Evolutionary conservation across 2,797 vertebrate genomes (phyloP).

Genomic region (Enteromius thamalakanensis): DNA sequence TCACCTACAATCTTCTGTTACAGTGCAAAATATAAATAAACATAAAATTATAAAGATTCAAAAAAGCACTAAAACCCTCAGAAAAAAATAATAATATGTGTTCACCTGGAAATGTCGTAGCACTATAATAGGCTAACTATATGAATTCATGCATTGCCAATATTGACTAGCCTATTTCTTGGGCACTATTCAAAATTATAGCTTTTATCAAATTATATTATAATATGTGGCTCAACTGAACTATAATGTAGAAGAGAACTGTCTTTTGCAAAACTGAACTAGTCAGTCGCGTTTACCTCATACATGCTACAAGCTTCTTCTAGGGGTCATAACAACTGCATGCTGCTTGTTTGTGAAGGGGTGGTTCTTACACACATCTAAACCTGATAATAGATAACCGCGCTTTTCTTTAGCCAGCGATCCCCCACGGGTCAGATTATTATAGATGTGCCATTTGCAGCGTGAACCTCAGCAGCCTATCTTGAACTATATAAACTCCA

Average conservation of each 20-base stretch:
- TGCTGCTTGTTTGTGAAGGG: conserved; percentile 3
- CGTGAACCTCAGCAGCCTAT: not conserved
- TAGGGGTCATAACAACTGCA: not conserved
- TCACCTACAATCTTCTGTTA: too few relatives aligned
- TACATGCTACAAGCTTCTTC: conserved; percentile 1
- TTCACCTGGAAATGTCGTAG: not conserved
- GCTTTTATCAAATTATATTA: not conserved
- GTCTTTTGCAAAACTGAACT: not conserved
- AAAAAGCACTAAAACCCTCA: not conserved
- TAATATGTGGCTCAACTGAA: not conserved
- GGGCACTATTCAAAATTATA: not conserved
- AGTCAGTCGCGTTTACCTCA: not conserved
- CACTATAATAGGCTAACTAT: not conserved
- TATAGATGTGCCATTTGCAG: not conserved
- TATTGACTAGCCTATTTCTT: not conserved
- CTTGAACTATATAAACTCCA: conserved; percentile 20
- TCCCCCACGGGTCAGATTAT: conserved; percentile 15
- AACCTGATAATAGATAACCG: not conserved
- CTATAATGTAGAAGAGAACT: not conserved
- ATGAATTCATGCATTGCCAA: not conserved
- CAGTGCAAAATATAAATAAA: not conserved
- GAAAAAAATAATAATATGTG: not conserved
- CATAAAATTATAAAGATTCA: not conserved
- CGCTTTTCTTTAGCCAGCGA: not conserved
- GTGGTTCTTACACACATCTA: not conserved